A percentile compares a stretch with the other conserved stretches of the same genome.
Conservation (phyloP, 2,888 invertebrate species). For the Thumatha senex region DNA sequence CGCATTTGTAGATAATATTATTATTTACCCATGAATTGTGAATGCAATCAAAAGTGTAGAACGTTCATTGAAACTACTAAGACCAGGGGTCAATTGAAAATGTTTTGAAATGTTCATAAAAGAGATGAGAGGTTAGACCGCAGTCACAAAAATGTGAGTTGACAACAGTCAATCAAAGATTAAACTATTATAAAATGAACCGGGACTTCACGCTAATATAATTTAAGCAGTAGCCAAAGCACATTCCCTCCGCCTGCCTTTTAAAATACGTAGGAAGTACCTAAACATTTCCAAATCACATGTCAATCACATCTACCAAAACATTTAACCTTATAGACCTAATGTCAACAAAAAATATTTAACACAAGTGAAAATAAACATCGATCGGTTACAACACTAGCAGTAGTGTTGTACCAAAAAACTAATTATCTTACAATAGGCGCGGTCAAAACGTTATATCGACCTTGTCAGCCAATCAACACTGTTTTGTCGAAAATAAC, state of each 20-base stretch:
- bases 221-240: neutral
- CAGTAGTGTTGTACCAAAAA: constrained; percentile 22
- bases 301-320: constrained; percentile 3
- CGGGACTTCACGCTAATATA: too few species aligned
- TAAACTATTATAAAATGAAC: too few species aligned
- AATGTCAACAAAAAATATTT: constrained; percentile 5
- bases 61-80: too few species aligned
- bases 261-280: neutral
- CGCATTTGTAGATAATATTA: too few species aligned
- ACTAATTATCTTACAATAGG: constrained; percentile 34
- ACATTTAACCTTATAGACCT: constrained; percentile 7
- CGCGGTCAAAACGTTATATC: constrained; percentile 18
- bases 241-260: neutral
- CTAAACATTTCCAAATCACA: neutral
- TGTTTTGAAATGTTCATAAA: too few species aligned
- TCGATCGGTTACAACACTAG: constrained; percentile 22
- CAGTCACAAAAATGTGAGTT: too few species aligned
- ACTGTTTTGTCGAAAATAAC: constrained; percentile 12
- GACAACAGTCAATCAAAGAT: too few species aligned
- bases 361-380: constrained; percentile 33
- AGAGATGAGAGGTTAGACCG: too few species aligned
- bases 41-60: too few species aligned
- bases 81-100: too few species aligned
- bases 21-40: too few species aligned
- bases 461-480: constrained; percentile 30